Conservation (phyloP, 2,888 invertebrate genomes). For the Zygogramma bicolorata region DNA sequence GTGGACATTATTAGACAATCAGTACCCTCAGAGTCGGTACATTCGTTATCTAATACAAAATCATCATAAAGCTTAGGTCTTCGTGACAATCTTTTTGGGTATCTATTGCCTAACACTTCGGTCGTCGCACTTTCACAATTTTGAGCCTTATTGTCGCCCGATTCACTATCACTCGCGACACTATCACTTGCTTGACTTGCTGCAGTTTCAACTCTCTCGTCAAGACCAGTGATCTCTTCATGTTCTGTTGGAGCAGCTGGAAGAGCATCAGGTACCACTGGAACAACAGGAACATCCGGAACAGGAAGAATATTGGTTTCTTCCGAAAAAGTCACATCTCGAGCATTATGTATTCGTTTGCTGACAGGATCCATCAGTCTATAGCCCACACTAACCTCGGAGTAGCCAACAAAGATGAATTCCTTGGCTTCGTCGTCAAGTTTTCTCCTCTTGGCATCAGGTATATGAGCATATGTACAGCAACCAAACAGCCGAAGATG, state of each 20-base stretch:
- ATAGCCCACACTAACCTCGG: constrained; percentile 28
- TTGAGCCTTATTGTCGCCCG: background rate
- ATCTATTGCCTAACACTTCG: background rate
- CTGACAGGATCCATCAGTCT: constrained; percentile 26
- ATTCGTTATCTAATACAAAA: constrained; percentile 2
- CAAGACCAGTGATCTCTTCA: background rate
- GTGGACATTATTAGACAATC: constrained; percentile 4
- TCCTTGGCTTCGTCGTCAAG: constrained; percentile 26
- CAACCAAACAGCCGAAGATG: constrained; percentile 17
- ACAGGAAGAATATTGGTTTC: background rate
- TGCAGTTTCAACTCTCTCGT: background rate
- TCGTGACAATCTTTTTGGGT: background rate
- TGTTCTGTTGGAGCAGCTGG: background rate
- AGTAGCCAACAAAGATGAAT: constrained; percentile 33
- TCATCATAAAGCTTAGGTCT: constrained; percentile 1
- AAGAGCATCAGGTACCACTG: background rate
- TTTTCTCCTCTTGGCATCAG: constrained; percentile 29
- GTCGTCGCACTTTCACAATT: background rate
- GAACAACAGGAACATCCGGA: background rate
- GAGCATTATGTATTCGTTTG: constrained; percentile 14
- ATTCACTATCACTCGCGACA: background rate
- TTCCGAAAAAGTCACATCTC: background rate
- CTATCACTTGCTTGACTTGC: background rate
- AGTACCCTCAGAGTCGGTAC: background rate
- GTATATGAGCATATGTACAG: constrained; percentile 19